Base-by-base conservation (phyloP, 1,140 invertebrate species). In the Conus ventricosus region DNA sequence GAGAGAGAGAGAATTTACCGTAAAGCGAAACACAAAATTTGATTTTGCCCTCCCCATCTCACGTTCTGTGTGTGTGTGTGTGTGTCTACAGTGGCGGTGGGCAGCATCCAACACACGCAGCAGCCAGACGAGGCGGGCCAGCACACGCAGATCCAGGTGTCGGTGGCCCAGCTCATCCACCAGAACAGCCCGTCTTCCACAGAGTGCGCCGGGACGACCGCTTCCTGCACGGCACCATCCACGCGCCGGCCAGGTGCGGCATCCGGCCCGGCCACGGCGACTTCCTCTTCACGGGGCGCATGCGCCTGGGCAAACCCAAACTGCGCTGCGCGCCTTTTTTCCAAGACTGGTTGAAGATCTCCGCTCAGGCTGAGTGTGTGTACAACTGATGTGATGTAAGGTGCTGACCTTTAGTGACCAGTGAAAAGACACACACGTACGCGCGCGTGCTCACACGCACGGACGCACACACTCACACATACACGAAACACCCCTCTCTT, bases 241-340 rank as follows among this genome's bases (percentile, higher is more conserved):
- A 95, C 75, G 96, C 97, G 60, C 96, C 96, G 0, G 95, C 96
- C 17, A 96, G 96, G 84, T 98, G 97, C 93, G 97, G 97, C 11
- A 97, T 97, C 25, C 95, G 96, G 57, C 96, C 96, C 54, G 97
- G 97, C 11, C 95, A 96, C n/a, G 97, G 97, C 0, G 97, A 97
- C 94, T 97, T 97, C 95, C 96, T 98, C 60, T 97, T 98, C 94
- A 97, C 97, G 96, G 97, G 97, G 20, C 96, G 97, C 87, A 95
- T 97, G 88, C 96, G 97, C 89, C 95, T 98, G 15, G 97, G 97
- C 5, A 96, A 97, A 63, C 95, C 97, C n/a, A 95, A 96, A 4
- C 94, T 98, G 25, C 96, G 96, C 1, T 98, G 97, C 92, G 97
- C 97, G 0, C 97, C 97, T 0, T 95, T 97, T 88, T 93, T 97